Evolutionary conservation across 2,797 vertebrate genomes (phyloP).

Genomic region (Crenichthys baileyi): DNA sequence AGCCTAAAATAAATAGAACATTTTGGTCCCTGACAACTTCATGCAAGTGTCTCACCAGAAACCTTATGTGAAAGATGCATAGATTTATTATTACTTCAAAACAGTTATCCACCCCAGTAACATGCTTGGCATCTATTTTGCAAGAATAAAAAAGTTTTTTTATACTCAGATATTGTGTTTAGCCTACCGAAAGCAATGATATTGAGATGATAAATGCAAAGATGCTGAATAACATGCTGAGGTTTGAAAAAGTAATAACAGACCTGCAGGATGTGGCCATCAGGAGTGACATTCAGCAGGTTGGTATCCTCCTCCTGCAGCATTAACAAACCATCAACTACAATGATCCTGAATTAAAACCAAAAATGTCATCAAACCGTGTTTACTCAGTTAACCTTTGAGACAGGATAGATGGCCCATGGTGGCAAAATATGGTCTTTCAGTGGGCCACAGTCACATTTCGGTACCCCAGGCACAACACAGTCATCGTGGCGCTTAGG

Average conservation of each 20-base stretch:
- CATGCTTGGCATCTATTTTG: no score
- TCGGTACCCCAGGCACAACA: conserved; percentile 59
- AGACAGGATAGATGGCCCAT: conserved; percentile 86
- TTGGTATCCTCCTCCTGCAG: conserved; percentile 72
- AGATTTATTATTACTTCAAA: no score
- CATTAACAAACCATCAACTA: conserved; percentile 17
- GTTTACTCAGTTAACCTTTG: conserved; percentile 77
- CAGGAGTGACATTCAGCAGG: conserved; percentile 75
- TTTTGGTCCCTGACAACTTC: no score
- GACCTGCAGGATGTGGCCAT: conserved; percentile 81
- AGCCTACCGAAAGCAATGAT: neutral
- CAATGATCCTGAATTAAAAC: neutral
- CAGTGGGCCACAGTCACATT: conserved; percentile 86
- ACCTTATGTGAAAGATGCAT: no score
- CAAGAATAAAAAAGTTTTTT: no score
- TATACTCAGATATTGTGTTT: no score
- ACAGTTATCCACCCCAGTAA: no score
- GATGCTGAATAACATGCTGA: neutral
- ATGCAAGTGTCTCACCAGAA: no score
- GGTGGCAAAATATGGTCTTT: conserved; percentile 89
- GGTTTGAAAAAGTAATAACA: conserved; percentile 13
- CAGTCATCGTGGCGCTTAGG: conserved; percentile 89
- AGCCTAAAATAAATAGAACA: no score
- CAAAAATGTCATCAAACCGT: neutral
- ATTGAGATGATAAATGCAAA: neutral